Percentiles rank a stretch among this genome's conserved stretches.
These are phyloP conservation scores for Champsocephalus gunnari DNA, from an alignment of 2,797 vertebrate species.

Conservation along the genomic window DNA sequence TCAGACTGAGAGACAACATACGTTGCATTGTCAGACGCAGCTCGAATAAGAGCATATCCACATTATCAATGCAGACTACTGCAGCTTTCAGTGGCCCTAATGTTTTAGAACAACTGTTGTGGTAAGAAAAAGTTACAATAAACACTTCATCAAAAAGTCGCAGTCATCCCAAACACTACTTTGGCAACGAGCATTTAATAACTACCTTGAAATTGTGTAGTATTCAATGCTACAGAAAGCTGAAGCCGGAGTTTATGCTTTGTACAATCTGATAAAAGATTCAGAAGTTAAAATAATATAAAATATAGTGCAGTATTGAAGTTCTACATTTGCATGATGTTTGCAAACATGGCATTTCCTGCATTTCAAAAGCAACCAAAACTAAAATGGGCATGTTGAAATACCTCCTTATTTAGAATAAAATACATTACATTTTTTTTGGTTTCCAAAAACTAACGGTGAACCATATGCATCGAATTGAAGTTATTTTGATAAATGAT, in stretches of 20 bases:
- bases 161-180: neutral
- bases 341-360: neutral
- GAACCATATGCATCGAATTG: neutral
- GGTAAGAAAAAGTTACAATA: neutral
- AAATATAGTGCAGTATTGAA: neutral
- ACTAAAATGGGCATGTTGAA: neutral
- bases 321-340: neutral
- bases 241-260: neutral
- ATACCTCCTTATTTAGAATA: neutral
- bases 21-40: slow-evolving; percentile 15
- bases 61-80: slow-evolving; percentile 18
- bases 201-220: neutral
- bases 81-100: neutral
- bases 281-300: neutral
- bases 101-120: neutral
- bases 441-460: neutral
- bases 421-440: neutral
- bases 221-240: neutral
- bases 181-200: neutral
- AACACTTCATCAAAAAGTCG: neutral
- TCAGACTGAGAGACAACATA: slow-evolving; percentile 51
- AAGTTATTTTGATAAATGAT: neutral
- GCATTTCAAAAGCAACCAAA: neutral
- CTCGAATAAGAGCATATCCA: slow-evolving; percentile 7
- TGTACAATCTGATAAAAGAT: neutral